Base-by-base conservation (phyloP, 2,113 vertebrate species). In the Himantopus leucocephalus region DNA sequence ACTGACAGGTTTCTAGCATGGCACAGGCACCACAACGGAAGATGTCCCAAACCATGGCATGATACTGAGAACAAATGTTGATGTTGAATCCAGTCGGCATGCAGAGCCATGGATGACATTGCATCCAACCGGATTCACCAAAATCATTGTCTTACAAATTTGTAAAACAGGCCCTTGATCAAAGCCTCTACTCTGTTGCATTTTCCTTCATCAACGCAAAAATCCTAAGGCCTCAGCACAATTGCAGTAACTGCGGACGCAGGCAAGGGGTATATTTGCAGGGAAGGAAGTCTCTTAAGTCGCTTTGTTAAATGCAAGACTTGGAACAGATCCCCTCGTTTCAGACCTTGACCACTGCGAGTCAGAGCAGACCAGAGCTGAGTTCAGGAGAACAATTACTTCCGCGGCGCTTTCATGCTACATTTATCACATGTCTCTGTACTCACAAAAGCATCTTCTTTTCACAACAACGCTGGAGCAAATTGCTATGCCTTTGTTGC, bases 391-490 rank as follows among this genome's bases (percentile, higher is more conserved):
- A 58, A 55, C 78, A 94, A 45, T 50, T 77, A 80, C 90, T 29
- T 91, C 67, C 3, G 10, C 5, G 23, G n/a, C 5, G 35, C 63
- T 75, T 62, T 94, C 85, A 18, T 34, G 45, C 59, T 87, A 26
- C 63, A 70, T 71, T 96, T 88, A 76, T 71, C 95, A 68, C 90
- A 56, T 9, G 7, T 92, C 68, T 81, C 86, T 62, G 85, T 73
- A 8, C 82, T 73, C 92, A 79, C 96, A 91, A 84, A 88, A 94
- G 89, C 91, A 91, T 62, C 94, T 73, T 90, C 85, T 89, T 91
- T 77, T 80, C 58, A 77, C 94, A 56, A 50, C 58, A 89, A 32
- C 8, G 3, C 41, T 34, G 64, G 91, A 97, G 88, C 79, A 87
- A 96, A 94, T 63, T 83, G 66, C 94, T 67, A 17, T 13, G 35